Conservation (phyloP, 2,888 invertebrate species). For the Diarsia rubi region DNA sequence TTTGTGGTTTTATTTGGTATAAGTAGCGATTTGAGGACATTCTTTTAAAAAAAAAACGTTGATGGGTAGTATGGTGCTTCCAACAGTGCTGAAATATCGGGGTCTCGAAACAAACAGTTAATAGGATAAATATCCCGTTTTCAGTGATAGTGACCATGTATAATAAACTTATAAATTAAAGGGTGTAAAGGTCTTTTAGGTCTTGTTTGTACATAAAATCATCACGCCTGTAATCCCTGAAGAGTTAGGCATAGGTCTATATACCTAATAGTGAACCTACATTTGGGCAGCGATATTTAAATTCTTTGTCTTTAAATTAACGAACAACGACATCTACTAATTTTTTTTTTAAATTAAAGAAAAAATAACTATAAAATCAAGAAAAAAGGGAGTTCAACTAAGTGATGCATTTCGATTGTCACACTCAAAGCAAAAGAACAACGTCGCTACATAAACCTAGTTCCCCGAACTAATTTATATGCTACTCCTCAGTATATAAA, state of each 20-base stretch:
- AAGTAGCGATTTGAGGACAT: slow-evolving; percentile 24
- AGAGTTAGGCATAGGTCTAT: background rate
- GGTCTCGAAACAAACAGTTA: no score
- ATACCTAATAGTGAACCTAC: no score
- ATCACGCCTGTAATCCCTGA: background rate
- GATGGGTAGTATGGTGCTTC: background rate
- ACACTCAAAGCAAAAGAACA: slow-evolving; percentile 25
- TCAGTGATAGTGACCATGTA: no score
- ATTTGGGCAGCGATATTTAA: background rate
- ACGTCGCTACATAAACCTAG: slow-evolving; percentile 17
- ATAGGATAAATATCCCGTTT: no score
- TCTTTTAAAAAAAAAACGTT: no score
- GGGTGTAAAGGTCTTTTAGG: background rate
- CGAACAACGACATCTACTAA: background rate
- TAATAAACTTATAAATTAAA: background rate
- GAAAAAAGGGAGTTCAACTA: background rate
- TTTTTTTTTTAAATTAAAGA: background rate
- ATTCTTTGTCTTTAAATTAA: no score
- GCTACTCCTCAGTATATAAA: slow-evolving; percentile 50
- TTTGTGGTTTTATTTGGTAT: slow-evolving; percentile 28
- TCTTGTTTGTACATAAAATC: background rate
- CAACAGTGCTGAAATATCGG: no score
- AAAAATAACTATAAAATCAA: background rate
- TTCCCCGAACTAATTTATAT: slow-evolving; percentile 57
- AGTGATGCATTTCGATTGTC: slow-evolving; percentile 9